Base-by-base conservation (phyloP, 1,140 invertebrate species). In the Drosophila truncata region DNA sequence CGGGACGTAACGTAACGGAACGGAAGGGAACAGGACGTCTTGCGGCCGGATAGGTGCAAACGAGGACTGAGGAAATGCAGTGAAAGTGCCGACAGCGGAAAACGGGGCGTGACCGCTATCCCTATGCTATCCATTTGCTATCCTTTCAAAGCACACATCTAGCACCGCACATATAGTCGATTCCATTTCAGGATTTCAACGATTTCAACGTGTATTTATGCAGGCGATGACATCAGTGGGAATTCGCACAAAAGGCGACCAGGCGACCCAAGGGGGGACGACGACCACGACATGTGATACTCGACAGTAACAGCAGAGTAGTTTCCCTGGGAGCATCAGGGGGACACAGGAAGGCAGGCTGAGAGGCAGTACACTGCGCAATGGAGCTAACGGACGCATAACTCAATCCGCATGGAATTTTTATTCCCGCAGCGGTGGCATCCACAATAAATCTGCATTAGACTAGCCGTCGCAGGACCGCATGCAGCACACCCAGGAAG, bases 351-450 rank as follows among this genome's bases (percentile, higher is more conserved):
- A 2, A 18, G 39, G n/a, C 9, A 18, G n/a, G 9, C 11, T 3
- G 63, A 7, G 1, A 41, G 16, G 49, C 37, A 29, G 11, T 31
- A 33, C 63, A 71, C 75, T 70, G 63, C 78, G 69, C 69, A 80
- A 80, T 70, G 75, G 79, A 88, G 86, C 85, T 88, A 88, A 88
- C 85, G 86, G 81, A 88, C 85, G 85, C 85, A 88, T 90, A 88
- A 91, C 86, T 88, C 85, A 88, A 88, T 88, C 85, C 85, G 82
- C 85, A 90, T 90, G 81, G 81, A 90, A 88, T 88, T 88, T 88
- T 88, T 88, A 88, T 90, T 88, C 82, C 85, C 85, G 86, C 85
- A 86, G 85, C 85, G 81, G 82, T 85, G 85, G 85, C 85, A 90
- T 78, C 63, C 82, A 87, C 82, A 91, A 90, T 90, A 90, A 90